These are phyloP conservation scores for Sylvicola fuscatus DNA, from an alignment of 2,888 invertebrate species.

Conservation along the genomic window DNA sequence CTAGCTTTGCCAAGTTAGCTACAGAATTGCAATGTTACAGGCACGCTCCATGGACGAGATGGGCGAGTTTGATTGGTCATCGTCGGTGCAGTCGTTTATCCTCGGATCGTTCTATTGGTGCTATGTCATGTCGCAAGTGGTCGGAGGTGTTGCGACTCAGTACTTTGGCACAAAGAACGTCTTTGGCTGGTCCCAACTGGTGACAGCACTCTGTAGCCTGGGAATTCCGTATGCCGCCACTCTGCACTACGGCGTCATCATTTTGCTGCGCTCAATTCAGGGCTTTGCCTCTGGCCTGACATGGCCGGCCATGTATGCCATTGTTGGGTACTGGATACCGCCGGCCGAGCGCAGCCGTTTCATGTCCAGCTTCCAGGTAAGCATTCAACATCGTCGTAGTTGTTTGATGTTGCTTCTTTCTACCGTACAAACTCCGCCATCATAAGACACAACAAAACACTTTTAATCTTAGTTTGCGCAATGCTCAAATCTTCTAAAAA, in stretches of 20 bases:
- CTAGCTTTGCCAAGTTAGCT: neutral
- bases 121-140: slow-evolving; percentile 45
- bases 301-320: slow-evolving; percentile 57
- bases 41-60: neutral
- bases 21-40: neutral
- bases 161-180: slow-evolving; percentile 47
- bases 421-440: neutral
- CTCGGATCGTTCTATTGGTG: slow-evolving; percentile 53
- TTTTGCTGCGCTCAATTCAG: slow-evolving; percentile 40
- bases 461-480: too few species aligned
- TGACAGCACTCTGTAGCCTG: slow-evolving; percentile 44
- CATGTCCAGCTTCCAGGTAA: slow-evolving; percentile 55
- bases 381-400: too few species aligned
- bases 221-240: slow-evolving; percentile 41
- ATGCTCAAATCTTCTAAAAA: neutral
- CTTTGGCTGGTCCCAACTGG: slow-evolving; percentile 45
- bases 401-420: too few species aligned
- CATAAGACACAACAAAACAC: too few species aligned
- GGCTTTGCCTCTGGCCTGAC: slow-evolving; percentile 50
- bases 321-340: slow-evolving; percentile 53
- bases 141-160: slow-evolving; percentile 48
- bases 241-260: slow-evolving; percentile 37
- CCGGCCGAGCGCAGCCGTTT: slow-evolving; percentile 47
- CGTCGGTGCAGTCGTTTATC: slow-evolving; percentile 39
- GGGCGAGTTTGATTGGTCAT: slow-evolving; percentile 37